These are phyloP conservation scores for Orthosia gothica DNA, from an alignment of 2,888 invertebrate genomes.

Conservation along the genomic window DNA sequence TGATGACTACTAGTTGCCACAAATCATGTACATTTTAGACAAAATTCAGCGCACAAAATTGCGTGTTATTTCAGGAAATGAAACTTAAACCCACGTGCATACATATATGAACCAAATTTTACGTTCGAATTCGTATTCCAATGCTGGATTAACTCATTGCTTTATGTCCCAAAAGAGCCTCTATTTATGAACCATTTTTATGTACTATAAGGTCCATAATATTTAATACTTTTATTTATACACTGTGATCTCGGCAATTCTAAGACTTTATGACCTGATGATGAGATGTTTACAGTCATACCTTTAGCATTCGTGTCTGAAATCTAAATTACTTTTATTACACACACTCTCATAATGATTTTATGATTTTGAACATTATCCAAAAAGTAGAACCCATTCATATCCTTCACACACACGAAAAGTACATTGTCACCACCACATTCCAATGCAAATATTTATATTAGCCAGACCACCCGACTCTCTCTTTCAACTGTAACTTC, in stretches of 20 bases:
- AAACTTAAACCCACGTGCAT: constrained; percentile 22
- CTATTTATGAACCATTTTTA: not conserved
- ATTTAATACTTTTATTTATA: not conserved
- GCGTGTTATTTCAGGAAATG: constrained; percentile 31
- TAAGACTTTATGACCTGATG: not conserved
- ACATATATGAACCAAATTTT: not conserved
- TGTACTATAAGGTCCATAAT: too few relatives aligned
- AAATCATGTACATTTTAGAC: not conserved
- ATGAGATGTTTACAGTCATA: not conserved
- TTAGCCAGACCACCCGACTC: constrained; percentile 92
- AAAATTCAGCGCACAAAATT: constrained; percentile 16
- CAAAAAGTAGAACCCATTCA: constrained; percentile 8
- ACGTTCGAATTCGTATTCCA: not conserved
- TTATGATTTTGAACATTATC: not conserved
- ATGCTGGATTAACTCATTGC: constrained; percentile 23
- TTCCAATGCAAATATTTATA: constrained; percentile 79
- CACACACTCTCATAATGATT: not conserved
- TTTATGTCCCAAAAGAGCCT: not conserved
- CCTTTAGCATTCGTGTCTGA: not conserved
- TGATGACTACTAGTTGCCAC: not conserved
- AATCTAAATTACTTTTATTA: not conserved
- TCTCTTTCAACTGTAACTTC: constrained; percentile 81
- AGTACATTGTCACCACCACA: constrained; percentile 14
- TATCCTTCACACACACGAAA: not conserved
- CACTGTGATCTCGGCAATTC: not conserved